Base-by-base conservation (phyloP, 2,888 invertebrate species). In the Pristionchus mayeri region DNA sequence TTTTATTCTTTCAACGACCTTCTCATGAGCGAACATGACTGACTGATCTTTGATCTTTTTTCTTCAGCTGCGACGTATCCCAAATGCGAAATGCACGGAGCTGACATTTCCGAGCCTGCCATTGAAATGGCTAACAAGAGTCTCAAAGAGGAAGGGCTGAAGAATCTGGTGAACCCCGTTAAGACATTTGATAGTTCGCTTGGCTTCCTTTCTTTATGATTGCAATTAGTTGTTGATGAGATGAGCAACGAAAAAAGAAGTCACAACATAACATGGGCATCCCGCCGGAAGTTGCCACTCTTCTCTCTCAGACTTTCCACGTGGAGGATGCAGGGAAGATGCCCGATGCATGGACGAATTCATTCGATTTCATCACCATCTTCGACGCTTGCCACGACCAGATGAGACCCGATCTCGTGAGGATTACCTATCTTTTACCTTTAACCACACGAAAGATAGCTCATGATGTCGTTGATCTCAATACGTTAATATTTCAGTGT, bases 71-170 rank as follows among this genome's bases (percentile, higher is more conserved):
- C 88, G 27, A 67, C 85, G 2, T 91, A 87, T 52, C 90, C 91
- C 11, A 87, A 88, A 18, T 86, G 87, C 40, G 85, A 88, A 11
- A 90, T 91, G 83, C 78, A 82, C 24, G 91, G 91, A 7, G 84
- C 91, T 27, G 91, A 91, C 85, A 87, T 89, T 63, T 87, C 86
- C 34, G 75, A 76, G 54, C 85, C 85, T 11, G 90, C 90, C 0
- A 87, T 90, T 16, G 24, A 50, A 0, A 60, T 83, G 54, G 90
- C 90, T 3, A 88, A 87, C 34, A 24, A 87, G 57, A 37, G 60
- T 3, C 27, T 27, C 21, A 21, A 44, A 60, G 11, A n/a, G 63
- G 21, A 40, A 44, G 71, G 71, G n/a, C 79, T 37, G 37, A 54
- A 30, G 11, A 84, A 84, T 54, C 37, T 84, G 37, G 84, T 84